These are phyloP conservation scores for Eilema sororculum DNA, from an alignment of 2,888 invertebrate species.

Conservation along the genomic window DNA sequence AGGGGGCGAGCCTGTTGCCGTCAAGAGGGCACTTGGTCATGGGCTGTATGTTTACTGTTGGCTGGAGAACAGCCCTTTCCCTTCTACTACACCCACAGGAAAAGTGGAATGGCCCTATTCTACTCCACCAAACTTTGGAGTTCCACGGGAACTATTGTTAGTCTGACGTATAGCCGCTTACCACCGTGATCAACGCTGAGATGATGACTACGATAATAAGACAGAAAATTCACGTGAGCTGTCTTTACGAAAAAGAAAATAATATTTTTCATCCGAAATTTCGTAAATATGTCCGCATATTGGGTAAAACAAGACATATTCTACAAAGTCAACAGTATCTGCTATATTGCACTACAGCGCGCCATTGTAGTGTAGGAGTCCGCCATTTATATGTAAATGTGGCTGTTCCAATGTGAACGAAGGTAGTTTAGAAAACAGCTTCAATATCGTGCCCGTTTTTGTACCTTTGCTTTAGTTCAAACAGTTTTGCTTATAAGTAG, in stretches of 20 bases:
- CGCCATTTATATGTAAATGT: conserved; percentile 22
- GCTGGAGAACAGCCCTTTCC: too few species aligned
- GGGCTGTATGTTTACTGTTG: too few species aligned
- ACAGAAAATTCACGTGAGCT: background rate
- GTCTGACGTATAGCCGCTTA: too few species aligned
- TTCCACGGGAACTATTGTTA: too few species aligned
- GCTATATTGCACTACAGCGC: background rate
- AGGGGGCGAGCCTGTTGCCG: too few species aligned
- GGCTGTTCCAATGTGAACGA: conserved; percentile 5
- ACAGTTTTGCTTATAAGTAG: background rate
- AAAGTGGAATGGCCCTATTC: too few species aligned
- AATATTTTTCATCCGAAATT: background rate
- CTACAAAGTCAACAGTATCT: background rate
- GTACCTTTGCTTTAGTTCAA: background rate
- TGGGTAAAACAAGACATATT: conserved; percentile 9
- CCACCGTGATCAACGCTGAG: background rate
- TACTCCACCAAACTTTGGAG: too few species aligned
- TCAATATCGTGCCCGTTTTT: conserved; percentile 17
- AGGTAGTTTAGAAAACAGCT: conserved; percentile 13
- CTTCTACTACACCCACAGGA: too few species aligned
- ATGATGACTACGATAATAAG: background rate
- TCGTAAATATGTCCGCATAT: background rate
- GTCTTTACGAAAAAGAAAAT: background rate
- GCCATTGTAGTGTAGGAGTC: background rate
- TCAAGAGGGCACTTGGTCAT: too few species aligned